phyloP scores from a whole-genome alignment of 2,888 invertebrate genomes.

The Cepaea hortensis region DNA sequence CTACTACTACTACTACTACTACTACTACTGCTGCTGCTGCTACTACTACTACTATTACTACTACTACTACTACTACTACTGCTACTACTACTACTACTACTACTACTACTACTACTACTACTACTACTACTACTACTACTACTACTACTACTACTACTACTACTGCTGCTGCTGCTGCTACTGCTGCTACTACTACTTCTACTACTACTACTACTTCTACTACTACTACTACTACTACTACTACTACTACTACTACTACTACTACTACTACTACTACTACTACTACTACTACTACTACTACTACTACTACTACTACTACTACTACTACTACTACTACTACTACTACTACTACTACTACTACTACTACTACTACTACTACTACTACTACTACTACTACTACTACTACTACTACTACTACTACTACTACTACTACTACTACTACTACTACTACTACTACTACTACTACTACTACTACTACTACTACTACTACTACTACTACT shows the following conservation, averaged over 20 bases:
- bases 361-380: constrained; percentile 18
- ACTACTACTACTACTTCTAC: constrained; percentile 40
- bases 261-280: not conserved
- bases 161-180: no score
- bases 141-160: constrained; percentile 35
- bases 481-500: not conserved
- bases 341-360: constrained; percentile 29
- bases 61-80: not conserved
- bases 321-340: constrained; percentile 37
- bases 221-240: constrained; percentile 37
- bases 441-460: constrained; percentile 15
- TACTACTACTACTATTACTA: not conserved
- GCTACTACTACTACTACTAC: not conserved
- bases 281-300: constrained; percentile 25
- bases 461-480: not conserved
- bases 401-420: constrained; percentile 18
- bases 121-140: no score
- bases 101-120: no score
- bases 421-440: constrained; percentile 8
- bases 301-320: constrained; percentile 20
- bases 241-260: constrained; percentile 27
- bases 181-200: constrained; percentile 26
- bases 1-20: no score
- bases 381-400: constrained; percentile 27
- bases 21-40: not conserved